Base-by-base conservation (phyloP, 1,140 invertebrate genomes). In the Sweltsa coloradensis region DNA sequence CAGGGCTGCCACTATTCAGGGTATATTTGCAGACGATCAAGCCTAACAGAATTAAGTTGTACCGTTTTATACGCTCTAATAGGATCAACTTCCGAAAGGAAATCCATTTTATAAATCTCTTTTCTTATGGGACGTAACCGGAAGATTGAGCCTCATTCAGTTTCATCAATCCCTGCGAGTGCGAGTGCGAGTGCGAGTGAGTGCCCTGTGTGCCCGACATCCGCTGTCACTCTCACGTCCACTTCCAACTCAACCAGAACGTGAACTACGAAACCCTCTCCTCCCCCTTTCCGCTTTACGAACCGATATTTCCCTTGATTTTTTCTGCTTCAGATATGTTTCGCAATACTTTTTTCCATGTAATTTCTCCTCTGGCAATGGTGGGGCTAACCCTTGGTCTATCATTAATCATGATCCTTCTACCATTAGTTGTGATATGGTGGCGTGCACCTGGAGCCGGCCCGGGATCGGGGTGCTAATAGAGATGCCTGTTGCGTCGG, bases 341-440 rank as follows among this genome's bases (percentile, higher is more conserved):
- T 25, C 19, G 23, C 14, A 27, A 22, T 34, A 29, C n/a, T n/a
- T 27, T n/a, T 25, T 26, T 44, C 26, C 19, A 16, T 4, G 23
- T 18, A 25, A 4, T 5, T 24, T 43, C 11, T 44, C 21, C 34
- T 22, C 29, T 14, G 36, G 26, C n/a, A 23, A 29, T 25, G 47
- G 26, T 19, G 31, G 27, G 27, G 40, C 29, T 19, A 23, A 27
- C 26, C 19, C 18, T 5, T 29, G 14, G 37, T 41, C 27, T 16
- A 41, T 49, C 47, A 49, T 49, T 49, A 49, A 49, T 49, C 47
- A 49, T 42, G 37, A 49, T 49, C 24, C 40, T 42, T 49, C 24
- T 49, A 49, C 40, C 47, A 34, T 49, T 49, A 49, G 47, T 42
- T 23, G 27, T 22, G 25, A 48, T 48, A 37, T 39, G 25, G n/a